Base-by-base conservation (phyloP, 2,797 vertebrate species). In the Malacoraja senta region DNA sequence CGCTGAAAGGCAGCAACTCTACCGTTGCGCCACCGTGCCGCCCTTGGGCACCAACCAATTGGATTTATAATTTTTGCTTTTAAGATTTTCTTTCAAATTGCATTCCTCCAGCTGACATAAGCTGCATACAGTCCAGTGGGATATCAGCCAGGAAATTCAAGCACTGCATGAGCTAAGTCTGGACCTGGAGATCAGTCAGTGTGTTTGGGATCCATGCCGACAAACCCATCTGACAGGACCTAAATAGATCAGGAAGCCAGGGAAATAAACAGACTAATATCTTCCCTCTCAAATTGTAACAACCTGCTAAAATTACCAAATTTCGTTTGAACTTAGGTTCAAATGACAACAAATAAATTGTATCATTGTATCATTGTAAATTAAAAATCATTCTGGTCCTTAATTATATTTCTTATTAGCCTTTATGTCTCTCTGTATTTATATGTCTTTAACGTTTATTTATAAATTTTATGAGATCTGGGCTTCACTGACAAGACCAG, bases 141-240 rank as follows among this genome's bases (percentile, higher is more conserved):
- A 88, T 32, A 35, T 88, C 63, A 35, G 84, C 84, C 17, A 88
- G 63, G n/a, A 88, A 68, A 88, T 88, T 88, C 63, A 88, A 68
- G 17, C 63, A 68, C 65, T 88, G 61, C 17, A 35, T 88, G 84
- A 68, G n/a, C n/a, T 65, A 88, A 68, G n/a, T 68, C 84, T 88
- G 61, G 84, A 68, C 17, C 63, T 68, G 84, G 84, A 88, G 84
- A 88, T 4, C n/a, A 68, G 84, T 63, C 61, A 88, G 17, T 1
- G n/a, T 29, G 44, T 68, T 88, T 88, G 61, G 63, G 84, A 61
- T 88, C 15, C 21, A 68, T 65, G 84, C 84, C 84, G 19, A 68
- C 19, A 63, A 88, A 19, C 61, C 61, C 61, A 88, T 68, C n/a
- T 21, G n/a, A 68, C 84, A 13, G 61, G 35, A 65, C 61, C 4